Evolutionary conservation across 2,113 vertebrate species (phyloP).

Genomic region (Gymnobelideus leadbeateri): DNA sequence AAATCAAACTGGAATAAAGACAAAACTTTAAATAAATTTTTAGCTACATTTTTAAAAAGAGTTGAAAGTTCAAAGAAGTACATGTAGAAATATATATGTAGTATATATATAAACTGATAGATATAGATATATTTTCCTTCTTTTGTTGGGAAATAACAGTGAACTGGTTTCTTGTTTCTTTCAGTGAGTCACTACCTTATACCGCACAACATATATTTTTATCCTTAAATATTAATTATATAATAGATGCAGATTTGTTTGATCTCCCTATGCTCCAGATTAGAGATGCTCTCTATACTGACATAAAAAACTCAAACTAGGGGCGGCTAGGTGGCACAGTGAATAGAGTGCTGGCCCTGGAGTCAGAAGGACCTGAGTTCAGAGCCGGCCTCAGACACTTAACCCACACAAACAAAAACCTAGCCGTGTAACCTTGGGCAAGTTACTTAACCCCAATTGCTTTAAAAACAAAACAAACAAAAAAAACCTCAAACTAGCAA

Average conservation of each 20-base stretch:
- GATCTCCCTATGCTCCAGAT: slow-evolving; percentile 55
- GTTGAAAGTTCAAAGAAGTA: slow-evolving; percentile 82
- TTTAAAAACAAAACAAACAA: no score
- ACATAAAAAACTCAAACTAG: slow-evolving; percentile 69
- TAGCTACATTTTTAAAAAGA: slow-evolving; percentile 87
- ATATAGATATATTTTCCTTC: slow-evolving; percentile 53
- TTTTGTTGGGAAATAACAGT: slow-evolving; percentile 80
- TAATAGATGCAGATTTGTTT: slow-evolving; percentile 71
- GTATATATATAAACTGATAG: no score
- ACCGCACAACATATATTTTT: slow-evolving; percentile 73
- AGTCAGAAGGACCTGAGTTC: no score
- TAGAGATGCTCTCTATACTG: slow-evolving; percentile 69
- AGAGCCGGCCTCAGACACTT: no score
- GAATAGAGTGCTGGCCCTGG: no score
- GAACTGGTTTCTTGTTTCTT: slow-evolving; percentile 79
- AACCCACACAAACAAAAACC: no score
- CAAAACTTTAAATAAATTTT: slow-evolving; percentile 87
- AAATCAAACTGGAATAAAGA: slow-evolving; percentile 88
- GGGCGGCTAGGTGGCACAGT: no score
- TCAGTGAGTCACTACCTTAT: slow-evolving; percentile 86
- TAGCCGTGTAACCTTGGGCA: no score
- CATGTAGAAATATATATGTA: neutral
- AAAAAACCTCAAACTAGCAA: slow-evolving; percentile 69
- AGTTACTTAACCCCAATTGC: no score
- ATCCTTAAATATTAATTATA: slow-evolving; percentile 81